Base-by-base conservation (phyloP, 2,797 vertebrate species). In the Micrastur ruficollis region DNA sequence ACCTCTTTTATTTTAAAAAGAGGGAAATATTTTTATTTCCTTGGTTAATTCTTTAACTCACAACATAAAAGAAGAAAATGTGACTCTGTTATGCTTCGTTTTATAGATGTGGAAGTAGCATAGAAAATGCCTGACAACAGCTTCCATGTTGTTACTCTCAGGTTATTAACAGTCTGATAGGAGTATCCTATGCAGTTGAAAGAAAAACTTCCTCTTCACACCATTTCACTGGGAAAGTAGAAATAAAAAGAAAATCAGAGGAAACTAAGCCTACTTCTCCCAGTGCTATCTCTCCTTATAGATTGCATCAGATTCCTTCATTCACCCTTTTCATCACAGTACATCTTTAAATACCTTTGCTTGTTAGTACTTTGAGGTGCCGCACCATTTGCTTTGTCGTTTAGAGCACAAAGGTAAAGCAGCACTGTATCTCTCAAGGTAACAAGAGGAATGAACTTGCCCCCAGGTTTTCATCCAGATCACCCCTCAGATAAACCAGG, bases 91-190 rank as follows among this genome's bases (percentile, higher is more conserved):
- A 50, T 0, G 1, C 29, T 78, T 92, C 11, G 67, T 84, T 94
- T 91, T 58, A 63, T 76, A 82, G 46, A 75, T 31, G 23, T 67
- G 34, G 34, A 89, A 90, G 55, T n/a, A 52, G 55, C 44, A 82
- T 0, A 93, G 63, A 76, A 95, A 93, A 92, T 49, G 19, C 21
- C 52, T 0, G 4, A 49, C 27, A 71, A 75, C 26, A 5, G 26
- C 85, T 92, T 67, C 67, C 36, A 21, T 67, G 40, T 76, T 76
- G 76, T 73, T 73, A 74, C 11, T 95, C 36, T n/a, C 23, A 27
- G 36, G 63, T 72, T 93, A 89, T 84, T 93, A 89, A 84, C 63
- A 90, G 59, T 71, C 74, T 93, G 88, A 76, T 82, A 89, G 93
- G 88, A 83, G 15, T n/a, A 80, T 80, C 19, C 10, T n/a, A 26